Percentiles rank a stretch among this genome's conserved stretches.
Evolutionary conservation across 1,140 invertebrate genomes (phyloP).

Genomic region (Danaus melanippus): DNA sequence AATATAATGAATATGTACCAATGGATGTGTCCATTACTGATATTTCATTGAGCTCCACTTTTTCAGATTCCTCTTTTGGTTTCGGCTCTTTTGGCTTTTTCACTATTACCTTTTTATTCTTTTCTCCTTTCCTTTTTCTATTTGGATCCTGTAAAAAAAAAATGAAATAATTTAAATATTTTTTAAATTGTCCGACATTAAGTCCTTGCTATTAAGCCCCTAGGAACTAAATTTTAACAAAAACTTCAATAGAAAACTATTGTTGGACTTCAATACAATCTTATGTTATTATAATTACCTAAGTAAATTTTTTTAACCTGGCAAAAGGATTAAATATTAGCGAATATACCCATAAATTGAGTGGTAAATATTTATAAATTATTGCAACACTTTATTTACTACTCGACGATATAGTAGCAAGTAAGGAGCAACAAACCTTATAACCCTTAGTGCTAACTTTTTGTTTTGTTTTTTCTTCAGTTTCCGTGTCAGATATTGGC

Average conservation of each 20-base stretch:
- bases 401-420: too few relatives aligned
- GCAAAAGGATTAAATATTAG: too few relatives aligned
- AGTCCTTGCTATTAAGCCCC: too few relatives aligned
- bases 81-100: slow-evolving; percentile 47
- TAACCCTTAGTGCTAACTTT: slow-evolving; percentile 88
- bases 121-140: slow-evolving; percentile 46
- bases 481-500: slow-evolving; percentile 88
- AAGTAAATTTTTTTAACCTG: too few relatives aligned
- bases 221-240: too few relatives aligned
- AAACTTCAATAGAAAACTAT: too few relatives aligned
- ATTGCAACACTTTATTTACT: too few relatives aligned
- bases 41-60: slow-evolving; percentile 31
- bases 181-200: background rate
- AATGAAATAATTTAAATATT: slow-evolving; percentile 9
- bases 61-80: slow-evolving; percentile 33
- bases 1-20: slow-evolving; percentile 27
- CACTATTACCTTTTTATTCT: slow-evolving; percentile 44
- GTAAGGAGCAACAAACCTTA: slow-evolving; percentile 74
- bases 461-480: slow-evolving; percentile 79
- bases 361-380: too few relatives aligned
- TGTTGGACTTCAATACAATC: too few relatives aligned
- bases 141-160: slow-evolving; percentile 48
- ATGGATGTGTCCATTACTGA: slow-evolving; percentile 36
- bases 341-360: too few relatives aligned
- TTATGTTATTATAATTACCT: too few relatives aligned